Conservation (phyloP, 2,888 invertebrate genomes). For the Epinotia bilunana region DNA sequence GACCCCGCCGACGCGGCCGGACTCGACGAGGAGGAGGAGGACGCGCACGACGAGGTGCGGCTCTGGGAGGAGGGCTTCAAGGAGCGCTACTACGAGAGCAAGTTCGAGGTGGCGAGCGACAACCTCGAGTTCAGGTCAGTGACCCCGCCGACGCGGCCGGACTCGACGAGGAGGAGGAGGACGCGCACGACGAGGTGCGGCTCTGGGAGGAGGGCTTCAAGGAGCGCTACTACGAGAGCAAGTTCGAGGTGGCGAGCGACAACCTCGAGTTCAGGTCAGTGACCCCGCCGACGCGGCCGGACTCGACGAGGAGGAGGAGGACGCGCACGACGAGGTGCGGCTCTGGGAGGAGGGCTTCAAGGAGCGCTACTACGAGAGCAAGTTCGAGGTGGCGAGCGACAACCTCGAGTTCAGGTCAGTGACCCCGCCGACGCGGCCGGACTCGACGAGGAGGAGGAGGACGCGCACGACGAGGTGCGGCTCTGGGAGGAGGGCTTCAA, state of each 20-base stretch:
- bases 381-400: slow-evolving; percentile 91
- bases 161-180: slow-evolving; percentile 85
- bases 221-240: slow-evolving; percentile 98
- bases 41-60: slow-evolving; percentile 94
- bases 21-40: slow-evolving; percentile 85
- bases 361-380: slow-evolving; percentile 98
- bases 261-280: slow-evolving; percentile 91
- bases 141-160: slow-evolving; percentile 79
- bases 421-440: slow-evolving; percentile 76
- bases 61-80: slow-evolving; percentile 99
- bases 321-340: slow-evolving; percentile 94
- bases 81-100: slow-evolving; percentile 98
- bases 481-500: slow-evolving; percentile 99
- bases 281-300: slow-evolving; percentile 76
- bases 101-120: slow-evolving; percentile 91
- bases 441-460: slow-evolving; percentile 85
- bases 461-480: slow-evolving; percentile 94
- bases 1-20: slow-evolving; percentile 76
- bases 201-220: slow-evolving; percentile 99
- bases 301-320: slow-evolving; percentile 84
- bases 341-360: slow-evolving; percentile 99
- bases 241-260: slow-evolving; percentile 91
- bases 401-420: slow-evolving; percentile 91
- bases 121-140: slow-evolving; percentile 94
- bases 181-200: slow-evolving; percentile 94